Evolutionary conservation across 2,888 invertebrate genomes (phyloP).

Genomic region (Mimas tiliae): DNA sequence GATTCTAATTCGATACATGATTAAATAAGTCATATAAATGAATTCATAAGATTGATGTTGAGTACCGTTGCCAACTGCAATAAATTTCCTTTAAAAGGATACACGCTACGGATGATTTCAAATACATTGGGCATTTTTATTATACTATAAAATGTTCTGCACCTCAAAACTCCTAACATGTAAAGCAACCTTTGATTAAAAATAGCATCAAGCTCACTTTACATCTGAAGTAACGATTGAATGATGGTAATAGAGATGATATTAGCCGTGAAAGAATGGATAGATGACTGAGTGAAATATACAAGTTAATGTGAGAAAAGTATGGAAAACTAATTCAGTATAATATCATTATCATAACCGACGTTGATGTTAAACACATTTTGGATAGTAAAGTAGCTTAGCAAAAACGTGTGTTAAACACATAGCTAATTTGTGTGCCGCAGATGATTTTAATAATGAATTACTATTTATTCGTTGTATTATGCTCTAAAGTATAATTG

Average conservation of each 20-base stretch:
- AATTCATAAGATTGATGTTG: background rate
- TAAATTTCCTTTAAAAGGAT: slow-evolving; percentile 3
- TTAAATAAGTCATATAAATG: no score
- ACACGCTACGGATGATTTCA: background rate
- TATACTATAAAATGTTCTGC: background rate
- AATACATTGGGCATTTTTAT: slow-evolving; percentile 2
- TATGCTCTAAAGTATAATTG: no score
- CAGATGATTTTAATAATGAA: no score
- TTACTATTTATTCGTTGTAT: no score
- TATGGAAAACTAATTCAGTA: background rate
- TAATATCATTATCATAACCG: no score
- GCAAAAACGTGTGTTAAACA: no score
- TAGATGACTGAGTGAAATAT: background rate
- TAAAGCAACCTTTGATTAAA: background rate
- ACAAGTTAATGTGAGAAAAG: background rate
- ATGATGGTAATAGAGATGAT: no score
- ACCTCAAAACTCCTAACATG: background rate
- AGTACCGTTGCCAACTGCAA: background rate
- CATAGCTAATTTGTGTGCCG: no score
- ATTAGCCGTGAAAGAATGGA: background rate
- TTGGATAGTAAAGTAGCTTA: background rate
- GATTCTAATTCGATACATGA: no score
- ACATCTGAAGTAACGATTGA: background rate
- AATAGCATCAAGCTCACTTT: background rate
- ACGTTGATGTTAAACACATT: no score